Evolutionary conservation across 1,140 invertebrate genomes (phyloP), one percentile per base, ranked within the genome.

Genomic region (Anagrus nilaparvatae): DNA sequence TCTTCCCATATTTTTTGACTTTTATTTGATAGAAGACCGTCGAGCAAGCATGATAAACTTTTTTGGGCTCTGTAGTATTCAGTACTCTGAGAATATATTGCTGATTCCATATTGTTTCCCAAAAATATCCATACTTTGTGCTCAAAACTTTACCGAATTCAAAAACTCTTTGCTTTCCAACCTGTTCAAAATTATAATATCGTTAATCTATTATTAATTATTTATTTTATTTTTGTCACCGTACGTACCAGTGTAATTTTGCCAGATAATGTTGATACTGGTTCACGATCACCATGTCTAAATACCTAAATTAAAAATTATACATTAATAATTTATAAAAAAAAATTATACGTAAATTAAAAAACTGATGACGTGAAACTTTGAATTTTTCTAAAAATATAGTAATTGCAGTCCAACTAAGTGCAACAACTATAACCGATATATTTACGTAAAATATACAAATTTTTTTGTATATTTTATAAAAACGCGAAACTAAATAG

Each of bases 41-140:
- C 67, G n/a, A 77, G 46, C 3, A 69, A 64, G 3, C 73, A 55
- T 29, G 74, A 56, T 1, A 61, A 66, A 3, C 67, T 72, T 71
- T 75, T 75, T 54, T 75, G 71, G 1, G 75, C 76, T 14, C 74
- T 60, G 7, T 63, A 63, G 41, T 60, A 74, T 46, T 72, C 65
- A 5, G 68, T 70, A 3, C 67, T 67, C 0, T 62, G 54, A 4
- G 67, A 48, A 4, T 44, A 48, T 8, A 70, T 59, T 42, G 67
- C 59, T 17, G 67, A 59, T 3, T 67, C 39, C 49, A 70, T 72
- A 17, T 65, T 44, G 0, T 41, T 50, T 3, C 64, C 67, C 21
- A 50, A 29, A 70, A 58, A 6, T 58, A 51, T 5, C 60, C 54
- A 49, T 73, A 72, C 3, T 55, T 52, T 20, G 53, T 39, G 24